phyloP scores from a whole-genome alignment of 2,113 vertebrate species.

The Malurus cyaneus region DNA sequence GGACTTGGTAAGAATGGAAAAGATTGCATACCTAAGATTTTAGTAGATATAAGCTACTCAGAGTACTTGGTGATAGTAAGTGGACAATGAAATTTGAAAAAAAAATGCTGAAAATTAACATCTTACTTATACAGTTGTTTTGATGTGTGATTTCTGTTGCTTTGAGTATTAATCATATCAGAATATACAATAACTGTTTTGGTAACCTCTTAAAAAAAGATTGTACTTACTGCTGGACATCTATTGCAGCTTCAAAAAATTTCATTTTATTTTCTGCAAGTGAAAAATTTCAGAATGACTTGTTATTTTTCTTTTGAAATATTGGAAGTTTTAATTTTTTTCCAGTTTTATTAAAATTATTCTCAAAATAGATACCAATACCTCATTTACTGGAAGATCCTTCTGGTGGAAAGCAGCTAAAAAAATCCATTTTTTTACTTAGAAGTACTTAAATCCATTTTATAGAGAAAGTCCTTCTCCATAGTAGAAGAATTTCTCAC shows the following conservation, averaged over 20 bases:
- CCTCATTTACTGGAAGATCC: not conserved
- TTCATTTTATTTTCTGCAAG: not conserved
- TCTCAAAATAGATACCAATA: not conserved
- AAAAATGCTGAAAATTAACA: not conserved
- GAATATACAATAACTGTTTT: not conserved
- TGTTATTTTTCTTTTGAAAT: not conserved
- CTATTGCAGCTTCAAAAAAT: not conserved
- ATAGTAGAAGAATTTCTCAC: not conserved
- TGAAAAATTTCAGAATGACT: not conserved
- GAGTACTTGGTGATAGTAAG: not conserved
- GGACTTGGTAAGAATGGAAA: not conserved
- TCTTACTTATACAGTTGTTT: not conserved
- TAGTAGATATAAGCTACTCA: not conserved
- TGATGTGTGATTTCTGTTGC: not conserved
- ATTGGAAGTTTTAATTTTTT: not conserved
- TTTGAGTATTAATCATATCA: not conserved
- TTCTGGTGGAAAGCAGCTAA: not conserved
- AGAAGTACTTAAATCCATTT: not conserved
- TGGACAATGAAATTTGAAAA: not conserved
- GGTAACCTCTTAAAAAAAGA: not conserved
- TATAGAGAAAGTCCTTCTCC: not conserved
- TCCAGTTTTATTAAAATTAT: not conserved
- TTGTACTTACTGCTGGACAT: not conserved
- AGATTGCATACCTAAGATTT: not conserved
- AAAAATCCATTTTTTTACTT: not conserved